phyloP scores from a whole-genome alignment of 2,888 invertebrate species.

The Lacanobia oleracea region DNA sequence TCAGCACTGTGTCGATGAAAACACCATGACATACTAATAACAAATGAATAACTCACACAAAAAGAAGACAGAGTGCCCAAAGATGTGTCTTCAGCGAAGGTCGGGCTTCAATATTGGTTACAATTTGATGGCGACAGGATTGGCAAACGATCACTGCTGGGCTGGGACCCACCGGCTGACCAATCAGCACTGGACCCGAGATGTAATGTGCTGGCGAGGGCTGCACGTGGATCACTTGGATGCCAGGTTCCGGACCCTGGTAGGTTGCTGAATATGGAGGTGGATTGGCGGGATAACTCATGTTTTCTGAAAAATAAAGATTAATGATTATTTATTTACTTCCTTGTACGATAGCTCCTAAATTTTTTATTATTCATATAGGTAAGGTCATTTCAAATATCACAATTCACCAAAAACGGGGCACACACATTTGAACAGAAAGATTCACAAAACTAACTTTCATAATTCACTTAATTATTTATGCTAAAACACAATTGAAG shows the following conservation, averaged over 20 bases:
- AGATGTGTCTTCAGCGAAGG: conserved; percentile 48
- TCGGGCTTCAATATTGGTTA: conserved; percentile 35
- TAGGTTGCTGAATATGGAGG: conserved; percentile 36
- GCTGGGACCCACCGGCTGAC: conserved; percentile 78
- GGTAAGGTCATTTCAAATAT: too few relatives aligned
- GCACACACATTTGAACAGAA: not conserved
- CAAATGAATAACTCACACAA: conserved; percentile 41
- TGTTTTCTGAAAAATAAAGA: conserved; percentile 34
- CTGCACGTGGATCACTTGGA: conserved; percentile 46
- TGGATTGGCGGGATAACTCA: conserved; percentile 41
- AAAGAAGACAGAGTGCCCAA: conserved; percentile 39
- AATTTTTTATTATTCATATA: too few relatives aligned
- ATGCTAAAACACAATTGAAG: not conserved
- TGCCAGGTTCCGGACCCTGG: conserved; percentile 9
- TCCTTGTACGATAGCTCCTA: too few relatives aligned
- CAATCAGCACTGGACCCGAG: conserved; percentile 24
- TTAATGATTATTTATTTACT: too few relatives aligned
- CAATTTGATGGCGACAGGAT: conserved; percentile 82
- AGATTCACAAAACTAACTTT: not conserved
- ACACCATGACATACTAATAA: not conserved
- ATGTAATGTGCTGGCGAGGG: conserved; percentile 26
- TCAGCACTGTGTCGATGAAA: not conserved
- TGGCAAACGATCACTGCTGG: conserved; percentile 84
- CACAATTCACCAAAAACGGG: too few relatives aligned
- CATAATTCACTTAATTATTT: not conserved